These are phyloP conservation scores for Pristionchus maxplancki DNA, from an alignment of 2,888 invertebrate genomes.

Conservation along the genomic window DNA sequence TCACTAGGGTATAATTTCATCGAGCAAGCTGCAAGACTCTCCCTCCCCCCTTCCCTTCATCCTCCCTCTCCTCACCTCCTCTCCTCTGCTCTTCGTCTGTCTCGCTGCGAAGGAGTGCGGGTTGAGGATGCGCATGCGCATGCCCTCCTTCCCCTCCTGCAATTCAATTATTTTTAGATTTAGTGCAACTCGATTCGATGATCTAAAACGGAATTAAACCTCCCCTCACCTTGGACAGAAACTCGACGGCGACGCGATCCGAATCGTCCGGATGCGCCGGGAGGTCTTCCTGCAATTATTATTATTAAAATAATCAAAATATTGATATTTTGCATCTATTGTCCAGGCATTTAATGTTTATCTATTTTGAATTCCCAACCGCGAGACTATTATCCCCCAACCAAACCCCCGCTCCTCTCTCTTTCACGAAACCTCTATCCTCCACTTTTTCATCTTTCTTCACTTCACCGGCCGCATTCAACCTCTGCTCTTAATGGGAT, in stretches of 20 bases:
- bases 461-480: no score
- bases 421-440: background rate
- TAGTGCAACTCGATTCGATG: background rate
- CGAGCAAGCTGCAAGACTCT: no score
- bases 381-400: no score
- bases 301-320: background rate
- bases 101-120: constrained; percentile 41
- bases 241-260: constrained; percentile 62
- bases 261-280: constrained; percentile 61
- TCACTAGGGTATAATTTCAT: background rate
- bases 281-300: constrained; percentile 51
- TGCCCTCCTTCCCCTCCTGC: background rate
- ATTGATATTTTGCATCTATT: background rate
- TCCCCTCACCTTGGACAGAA: constrained; percentile 36
- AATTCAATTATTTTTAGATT: background rate
- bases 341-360: no score
- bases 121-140: constrained; percentile 3
- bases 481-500: background rate
- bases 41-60: no score
- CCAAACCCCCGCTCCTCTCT: background rate
- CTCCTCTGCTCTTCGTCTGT: constrained; percentile 30
- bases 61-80: constrained; percentile 4
- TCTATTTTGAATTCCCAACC: no score
- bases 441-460: background rate
- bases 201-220: background rate